Evolutionary conservation across 2,113 vertebrate genomes (phyloP).

Genomic region (Syngnathus scovelli): DNA sequence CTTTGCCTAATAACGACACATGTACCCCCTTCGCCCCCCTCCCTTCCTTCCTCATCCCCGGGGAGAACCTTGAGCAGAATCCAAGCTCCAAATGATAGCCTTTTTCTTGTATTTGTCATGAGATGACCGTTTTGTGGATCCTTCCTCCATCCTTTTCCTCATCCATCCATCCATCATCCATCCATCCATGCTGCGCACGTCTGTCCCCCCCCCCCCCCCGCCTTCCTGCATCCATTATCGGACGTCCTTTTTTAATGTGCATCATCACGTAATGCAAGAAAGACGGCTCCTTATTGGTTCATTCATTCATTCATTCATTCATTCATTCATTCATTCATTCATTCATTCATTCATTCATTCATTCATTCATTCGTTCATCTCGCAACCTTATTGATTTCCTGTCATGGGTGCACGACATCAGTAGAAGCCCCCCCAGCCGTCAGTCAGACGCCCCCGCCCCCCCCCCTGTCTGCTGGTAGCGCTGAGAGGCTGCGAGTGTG

Average conservation of each 20-base stretch:
- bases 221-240: slow-evolving; percentile 17
- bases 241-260: slow-evolving; percentile 2
- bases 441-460: slow-evolving; percentile 13
- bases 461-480: not conserved
- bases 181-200: not conserved
- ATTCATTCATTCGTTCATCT: too few species aligned
- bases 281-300: too few species aligned
- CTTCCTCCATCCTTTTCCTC: not conserved
- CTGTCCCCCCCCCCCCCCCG: not conserved
- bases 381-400: slow-evolving; percentile 53
- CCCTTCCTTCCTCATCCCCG: not conserved
- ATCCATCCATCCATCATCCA: not conserved
- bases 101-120: not conserved
- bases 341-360: too few species aligned
- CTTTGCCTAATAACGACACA: not conserved
- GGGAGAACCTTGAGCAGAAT: not conserved
- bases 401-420: slow-evolving; percentile 54
- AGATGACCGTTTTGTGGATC: slow-evolving; percentile 3
- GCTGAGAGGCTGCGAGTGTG: not conserved
- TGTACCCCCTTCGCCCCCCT: not conserved
- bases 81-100: not conserved
- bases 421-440: slow-evolving; percentile 44
- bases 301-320: not conserved
- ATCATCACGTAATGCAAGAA: not conserved
- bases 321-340: not conserved